A percentile compares a stretch with the other conserved stretches of the same genome.
phyloP scores from a whole-genome alignment of 2,797 vertebrate genomes.

The Hypotaenidia philippensis region DNA sequence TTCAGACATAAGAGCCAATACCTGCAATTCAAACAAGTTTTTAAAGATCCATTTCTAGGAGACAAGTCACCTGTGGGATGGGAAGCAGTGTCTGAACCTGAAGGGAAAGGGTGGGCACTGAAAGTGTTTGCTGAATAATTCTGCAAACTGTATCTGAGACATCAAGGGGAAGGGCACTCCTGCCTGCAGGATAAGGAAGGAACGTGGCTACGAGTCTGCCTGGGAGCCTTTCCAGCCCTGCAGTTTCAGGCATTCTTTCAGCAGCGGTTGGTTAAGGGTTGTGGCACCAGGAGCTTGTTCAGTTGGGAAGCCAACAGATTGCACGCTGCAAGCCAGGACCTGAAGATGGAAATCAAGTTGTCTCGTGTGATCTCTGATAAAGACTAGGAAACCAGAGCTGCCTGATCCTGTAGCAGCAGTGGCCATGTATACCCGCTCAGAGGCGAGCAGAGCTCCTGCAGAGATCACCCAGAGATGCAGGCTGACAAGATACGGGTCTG shows the following conservation, averaged over 20 bases:
- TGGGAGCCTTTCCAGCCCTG: not conserved
- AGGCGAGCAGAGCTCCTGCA: not conserved
- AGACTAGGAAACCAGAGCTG: slow-evolving; percentile 12
- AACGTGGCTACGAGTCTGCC: not conserved
- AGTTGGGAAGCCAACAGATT: not conserved
- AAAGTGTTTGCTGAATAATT: not conserved
- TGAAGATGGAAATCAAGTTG: not conserved
- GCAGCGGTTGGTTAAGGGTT: not conserved
- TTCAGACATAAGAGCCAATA: not conserved
- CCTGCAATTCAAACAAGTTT: not conserved
- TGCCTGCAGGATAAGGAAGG: not conserved
- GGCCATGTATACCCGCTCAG: not conserved
- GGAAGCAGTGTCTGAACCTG: not conserved
- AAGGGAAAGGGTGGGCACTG: not conserved
- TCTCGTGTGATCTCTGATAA: slow-evolving; percentile 2
- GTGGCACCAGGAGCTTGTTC: not conserved
- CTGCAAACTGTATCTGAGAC: not conserved
- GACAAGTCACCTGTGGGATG: not conserved
- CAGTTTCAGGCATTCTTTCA: not conserved
- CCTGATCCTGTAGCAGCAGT: not conserved
- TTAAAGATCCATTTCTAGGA: not conserved
- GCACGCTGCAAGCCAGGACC: not conserved
- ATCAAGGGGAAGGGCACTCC: not conserved
- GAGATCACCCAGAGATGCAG: not conserved
- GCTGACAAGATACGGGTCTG: not conserved